Evolutionary conservation across 2,113 vertebrate species (phyloP).

Genomic region (Albula glossodonta): DNA sequence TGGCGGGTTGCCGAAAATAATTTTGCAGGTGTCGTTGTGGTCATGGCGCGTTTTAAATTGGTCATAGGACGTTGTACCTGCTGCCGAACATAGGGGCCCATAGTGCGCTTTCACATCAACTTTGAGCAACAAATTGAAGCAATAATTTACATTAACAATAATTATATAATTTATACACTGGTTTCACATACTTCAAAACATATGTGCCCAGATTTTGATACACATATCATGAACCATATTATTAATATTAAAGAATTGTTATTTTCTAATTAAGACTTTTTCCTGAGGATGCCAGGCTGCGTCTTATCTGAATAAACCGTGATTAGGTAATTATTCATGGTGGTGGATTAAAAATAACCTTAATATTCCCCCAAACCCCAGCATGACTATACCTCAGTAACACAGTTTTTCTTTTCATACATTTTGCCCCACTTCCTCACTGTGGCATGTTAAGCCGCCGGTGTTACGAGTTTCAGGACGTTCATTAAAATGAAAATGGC

Average conservation of each 20-base stretch:
- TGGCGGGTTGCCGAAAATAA: no score
- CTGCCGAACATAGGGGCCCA: no score
- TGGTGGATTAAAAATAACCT: neutral
- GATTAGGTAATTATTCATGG: neutral
- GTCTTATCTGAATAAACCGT: neutral
- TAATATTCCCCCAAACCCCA: neutral
- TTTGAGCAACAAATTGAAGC: neutral
- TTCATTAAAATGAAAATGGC: conserved; percentile 5
- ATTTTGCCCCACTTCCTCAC: neutral
- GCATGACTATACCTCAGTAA: neutral
- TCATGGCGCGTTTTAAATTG: no score
- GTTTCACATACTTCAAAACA: neutral
- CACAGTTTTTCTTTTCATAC: neutral
- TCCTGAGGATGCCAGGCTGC: neutral
- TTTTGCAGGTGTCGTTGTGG: no score
- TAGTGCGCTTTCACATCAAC: neutral
- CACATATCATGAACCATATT: neutral
- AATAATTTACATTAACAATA: neutral
- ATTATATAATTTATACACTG: neutral
- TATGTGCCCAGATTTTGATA: neutral
- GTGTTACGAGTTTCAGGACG: neutral
- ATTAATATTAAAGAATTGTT: neutral
- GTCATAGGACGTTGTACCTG: no score
- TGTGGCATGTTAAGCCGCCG: neutral
- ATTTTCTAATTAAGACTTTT: conserved; percentile 7